Evolutionary conservation across 2,797 vertebrate species (phyloP), one percentile per base, ranked within the genome.

Genomic region (Sebastes jordani): DNA sequence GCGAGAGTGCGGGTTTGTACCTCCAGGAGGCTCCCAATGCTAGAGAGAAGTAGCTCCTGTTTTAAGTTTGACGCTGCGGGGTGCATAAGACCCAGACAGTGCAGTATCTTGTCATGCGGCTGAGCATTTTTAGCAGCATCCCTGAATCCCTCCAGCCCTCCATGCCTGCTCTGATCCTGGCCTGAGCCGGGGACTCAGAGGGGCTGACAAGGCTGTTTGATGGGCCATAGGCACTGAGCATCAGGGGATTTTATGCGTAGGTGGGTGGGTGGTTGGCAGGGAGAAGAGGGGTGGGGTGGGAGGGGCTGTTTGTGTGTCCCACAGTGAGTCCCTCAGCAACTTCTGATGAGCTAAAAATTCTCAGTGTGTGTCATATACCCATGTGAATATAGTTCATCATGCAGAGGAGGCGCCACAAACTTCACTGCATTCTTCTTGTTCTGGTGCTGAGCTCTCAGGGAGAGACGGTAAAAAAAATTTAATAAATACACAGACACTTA

Each of bases 161-260:
- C 73, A 14, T 76, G 80, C 58, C 80, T 74, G 70, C 81, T 85
- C 84, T 91, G 86, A 92, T 91, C 84, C 90, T 23, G 80, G 76
- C 74, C 82, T 87, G 81, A 89, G 82, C 85, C 55, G 74, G 78
- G 80, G 85, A 90, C 84, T 89, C 90, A 80, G 65, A 77, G 84
- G 75, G 76, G 82, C 86, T 87, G 84, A 89, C 82, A 80, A 79
- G 82, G 78, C 85, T 84, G 78, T 88, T 89, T 91, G 78, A 90
- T 75, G 81, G 79, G 81, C 88, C 68, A 87, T 62, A 71, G 82
- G 84, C 81, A 85, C 69, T 32, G 70, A 78, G 80, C 74, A 77
- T 80, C 75, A 69, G 56, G 82, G 70, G 84, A 89, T 76, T 92
- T 74, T 78, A 84, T 69, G 60, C 56, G 79, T 69, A 71, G 81